Conservation (phyloP, 2,797 vertebrate species). For the Myotis findleyi region DNA sequence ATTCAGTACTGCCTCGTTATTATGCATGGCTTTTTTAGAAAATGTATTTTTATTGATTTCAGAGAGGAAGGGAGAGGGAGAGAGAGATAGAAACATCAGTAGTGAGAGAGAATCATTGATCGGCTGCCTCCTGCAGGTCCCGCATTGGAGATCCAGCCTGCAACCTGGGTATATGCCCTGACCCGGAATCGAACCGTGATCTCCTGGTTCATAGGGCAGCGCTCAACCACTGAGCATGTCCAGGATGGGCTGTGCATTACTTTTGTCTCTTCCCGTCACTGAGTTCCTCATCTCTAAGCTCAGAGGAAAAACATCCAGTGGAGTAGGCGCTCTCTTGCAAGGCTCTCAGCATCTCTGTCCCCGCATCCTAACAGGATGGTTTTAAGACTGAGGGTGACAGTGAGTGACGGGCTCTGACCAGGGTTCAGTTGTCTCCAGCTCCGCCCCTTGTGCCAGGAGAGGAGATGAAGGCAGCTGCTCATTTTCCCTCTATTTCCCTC, state of each 20-base stretch:
- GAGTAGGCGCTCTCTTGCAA: neutral
- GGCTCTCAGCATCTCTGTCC: neutral
- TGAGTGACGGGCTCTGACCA: slow-evolving; percentile 70
- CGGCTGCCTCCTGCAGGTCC: too few relatives aligned
- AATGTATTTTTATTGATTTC: too few relatives aligned
- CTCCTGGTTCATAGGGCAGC: too few relatives aligned
- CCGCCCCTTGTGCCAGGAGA: slow-evolving; percentile 69
- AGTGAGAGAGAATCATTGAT: too few relatives aligned
- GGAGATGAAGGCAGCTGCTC: slow-evolving; percentile 58
- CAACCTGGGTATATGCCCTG: too few relatives aligned
- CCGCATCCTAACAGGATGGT: neutral
- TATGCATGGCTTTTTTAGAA: neutral
- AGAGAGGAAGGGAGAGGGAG: too few relatives aligned
- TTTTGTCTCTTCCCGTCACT: neutral
- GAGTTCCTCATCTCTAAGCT: neutral
- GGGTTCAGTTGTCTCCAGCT: slow-evolving; percentile 70
- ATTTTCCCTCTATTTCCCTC: slow-evolving; percentile 85
- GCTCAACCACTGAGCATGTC: too few relatives aligned
- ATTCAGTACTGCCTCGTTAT: neutral
- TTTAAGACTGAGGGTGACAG: neutral
- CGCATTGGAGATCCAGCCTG: too few relatives aligned
- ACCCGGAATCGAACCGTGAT: too few relatives aligned
- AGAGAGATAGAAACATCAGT: too few relatives aligned
- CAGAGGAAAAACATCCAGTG: neutral
- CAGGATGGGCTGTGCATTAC: neutral